Evolutionary conservation across 2,797 vertebrate genomes (phyloP).

Genomic region (Labeo calbasu): DNA sequence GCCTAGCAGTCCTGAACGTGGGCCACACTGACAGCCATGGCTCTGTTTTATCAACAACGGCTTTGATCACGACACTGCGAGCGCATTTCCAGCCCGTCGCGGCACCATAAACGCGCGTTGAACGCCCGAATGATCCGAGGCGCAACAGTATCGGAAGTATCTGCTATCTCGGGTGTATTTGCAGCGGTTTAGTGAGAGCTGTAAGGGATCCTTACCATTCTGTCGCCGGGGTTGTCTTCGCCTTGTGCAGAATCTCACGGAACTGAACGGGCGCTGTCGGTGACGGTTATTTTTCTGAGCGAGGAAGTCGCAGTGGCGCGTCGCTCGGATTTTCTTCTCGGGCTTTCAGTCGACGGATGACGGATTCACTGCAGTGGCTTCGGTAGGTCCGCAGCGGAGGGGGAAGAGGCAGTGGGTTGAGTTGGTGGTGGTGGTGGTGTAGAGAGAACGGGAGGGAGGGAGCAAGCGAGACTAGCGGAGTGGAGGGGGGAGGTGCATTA

Average conservation of each 20-base stretch:
- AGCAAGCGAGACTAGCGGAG: neutral
- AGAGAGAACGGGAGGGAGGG: slow-evolving; percentile 12
- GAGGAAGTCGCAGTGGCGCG: slow-evolving; percentile 1
- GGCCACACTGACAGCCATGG: slow-evolving; percentile 48
- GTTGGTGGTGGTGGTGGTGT: slow-evolving; percentile 40
- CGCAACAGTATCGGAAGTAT: neutral
- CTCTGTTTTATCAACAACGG: slow-evolving; percentile 45
- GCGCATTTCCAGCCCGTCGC: neutral
- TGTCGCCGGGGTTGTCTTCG: slow-evolving; percentile 55
- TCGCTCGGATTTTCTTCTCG: slow-evolving; percentile 25
- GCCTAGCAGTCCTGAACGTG: slow-evolving; percentile 36
- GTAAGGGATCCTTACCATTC: slow-evolving; percentile 59
- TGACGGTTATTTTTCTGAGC: neutral
- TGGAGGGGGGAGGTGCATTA: slow-evolving; percentile 57
- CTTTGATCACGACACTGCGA: slow-evolving; percentile 50
- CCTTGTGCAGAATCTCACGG: slow-evolving; percentile 7
- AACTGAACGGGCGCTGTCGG: neutral
- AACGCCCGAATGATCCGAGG: neutral
- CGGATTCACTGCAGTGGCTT: slow-evolving; percentile 64
- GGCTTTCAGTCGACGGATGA: slow-evolving; percentile 54
- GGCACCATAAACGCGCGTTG: neutral
- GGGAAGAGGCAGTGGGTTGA: slow-evolving; percentile 53
- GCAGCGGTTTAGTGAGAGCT: slow-evolving; percentile 15
- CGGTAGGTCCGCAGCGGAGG: slow-evolving; percentile 60
- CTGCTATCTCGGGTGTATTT: neutral